These are phyloP conservation scores for Branchipolynoe longqiensis DNA, from an alignment of 2,888 invertebrate genomes.

Conservation along the genomic window DNA sequence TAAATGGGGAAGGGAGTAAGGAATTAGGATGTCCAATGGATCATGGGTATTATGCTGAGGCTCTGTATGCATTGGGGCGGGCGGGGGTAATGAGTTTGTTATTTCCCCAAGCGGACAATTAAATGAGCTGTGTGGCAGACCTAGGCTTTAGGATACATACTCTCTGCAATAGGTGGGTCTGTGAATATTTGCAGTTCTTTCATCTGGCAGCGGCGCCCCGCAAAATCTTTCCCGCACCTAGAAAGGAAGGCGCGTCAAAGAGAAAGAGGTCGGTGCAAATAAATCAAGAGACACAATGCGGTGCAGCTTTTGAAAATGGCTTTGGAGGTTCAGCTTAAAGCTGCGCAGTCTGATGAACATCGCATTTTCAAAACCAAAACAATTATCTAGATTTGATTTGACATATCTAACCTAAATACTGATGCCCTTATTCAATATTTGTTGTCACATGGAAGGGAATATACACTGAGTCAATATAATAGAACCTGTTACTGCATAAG, in stretches of 20 bases:
- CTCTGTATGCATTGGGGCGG: background rate
- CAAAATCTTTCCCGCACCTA: constrained; percentile 52
- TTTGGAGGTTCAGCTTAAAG: no score
- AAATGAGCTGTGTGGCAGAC: background rate
- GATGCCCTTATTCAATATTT: no score
- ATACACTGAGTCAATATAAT: no score
- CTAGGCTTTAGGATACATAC: constrained; percentile 55
- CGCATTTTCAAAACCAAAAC: no score
- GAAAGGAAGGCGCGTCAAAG: constrained; percentile 23
- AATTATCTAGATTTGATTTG: no score
- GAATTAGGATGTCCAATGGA: background rate
- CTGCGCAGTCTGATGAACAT: no score
- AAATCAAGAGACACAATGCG: background rate
- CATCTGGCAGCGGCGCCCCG: constrained; percentile 58
- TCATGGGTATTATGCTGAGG: background rate
- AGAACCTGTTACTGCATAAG: no score
- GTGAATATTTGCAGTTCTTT: constrained; percentile 50
- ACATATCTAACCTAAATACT: no score
- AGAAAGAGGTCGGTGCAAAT: constrained; percentile 30
- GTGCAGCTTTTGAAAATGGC: no score
- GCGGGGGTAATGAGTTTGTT: no score
- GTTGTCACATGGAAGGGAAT: no score
- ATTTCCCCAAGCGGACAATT: constrained; percentile 34
- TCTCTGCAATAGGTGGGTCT: constrained; percentile 57
- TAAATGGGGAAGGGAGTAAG: background rate